A percentile compares a stretch with the other conserved stretches of the same genome.
Evolutionary conservation across 2,113 vertebrate species (phyloP).

Genomic region (Setophaga coronata): DNA sequence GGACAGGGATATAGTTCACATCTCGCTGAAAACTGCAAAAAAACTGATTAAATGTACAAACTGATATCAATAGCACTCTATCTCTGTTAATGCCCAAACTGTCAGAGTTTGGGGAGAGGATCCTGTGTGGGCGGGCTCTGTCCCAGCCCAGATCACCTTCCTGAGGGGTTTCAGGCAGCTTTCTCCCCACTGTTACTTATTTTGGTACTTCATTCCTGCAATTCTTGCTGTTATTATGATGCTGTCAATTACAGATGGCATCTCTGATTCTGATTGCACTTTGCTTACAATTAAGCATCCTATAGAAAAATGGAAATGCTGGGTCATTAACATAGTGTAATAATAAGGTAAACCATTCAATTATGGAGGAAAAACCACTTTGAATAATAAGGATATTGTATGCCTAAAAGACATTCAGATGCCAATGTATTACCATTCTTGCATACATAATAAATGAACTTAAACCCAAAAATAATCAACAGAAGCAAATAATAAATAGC

Average conservation of each 20-base stretch:
- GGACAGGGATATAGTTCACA: conserved; percentile 69
- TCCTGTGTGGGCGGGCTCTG: not conserved
- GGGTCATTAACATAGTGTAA: conserved; percentile 68
- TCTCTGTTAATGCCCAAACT: conserved; percentile 57
- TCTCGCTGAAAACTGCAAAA: conserved; percentile 73
- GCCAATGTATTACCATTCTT: conserved; percentile 62
- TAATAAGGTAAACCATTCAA: conserved; percentile 73
- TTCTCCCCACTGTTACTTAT: not conserved
- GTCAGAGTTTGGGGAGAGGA: conserved; percentile 15
- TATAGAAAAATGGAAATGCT: conserved; percentile 70
- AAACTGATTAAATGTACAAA: conserved; percentile 78
- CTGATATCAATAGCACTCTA: conserved; percentile 70
- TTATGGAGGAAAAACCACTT: conserved; percentile 65
- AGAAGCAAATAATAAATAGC: conserved; percentile 23
- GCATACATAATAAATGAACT: conserved; percentile 69
- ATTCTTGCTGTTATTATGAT: conserved; percentile 66
- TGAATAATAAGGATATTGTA: conserved; percentile 74
- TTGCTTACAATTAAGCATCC: conserved; percentile 67
- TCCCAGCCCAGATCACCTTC: not conserved
- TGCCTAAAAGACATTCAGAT: conserved; percentile 70
- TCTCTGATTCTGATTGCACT: conserved; percentile 60
- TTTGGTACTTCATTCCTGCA: not conserved
- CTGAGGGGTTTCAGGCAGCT: not conserved
- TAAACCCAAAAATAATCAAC: conserved; percentile 50
- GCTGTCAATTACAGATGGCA: conserved; percentile 69